Percentiles rank a stretch among this genome's conserved stretches.
Evolutionary conservation across 2,797 vertebrate genomes (phyloP).

Genomic region (Spizella passerina): DNA sequence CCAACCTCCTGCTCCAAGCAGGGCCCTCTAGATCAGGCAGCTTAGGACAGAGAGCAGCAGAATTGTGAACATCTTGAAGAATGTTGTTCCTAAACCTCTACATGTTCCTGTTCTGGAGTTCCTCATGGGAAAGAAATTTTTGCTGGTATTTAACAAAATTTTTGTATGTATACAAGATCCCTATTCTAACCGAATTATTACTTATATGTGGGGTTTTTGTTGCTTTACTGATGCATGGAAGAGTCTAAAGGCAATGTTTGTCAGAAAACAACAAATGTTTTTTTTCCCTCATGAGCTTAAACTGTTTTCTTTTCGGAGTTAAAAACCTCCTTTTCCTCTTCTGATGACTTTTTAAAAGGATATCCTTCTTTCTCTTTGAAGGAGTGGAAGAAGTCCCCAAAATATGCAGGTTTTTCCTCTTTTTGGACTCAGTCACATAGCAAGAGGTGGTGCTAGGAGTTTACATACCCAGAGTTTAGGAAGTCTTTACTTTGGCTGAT

Average conservation of each 20-base stretch:
- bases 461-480: not conserved
- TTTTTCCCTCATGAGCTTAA: not conserved
- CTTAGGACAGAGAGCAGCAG: not conserved
- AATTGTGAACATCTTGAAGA: not conserved
- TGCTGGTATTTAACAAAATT: not conserved
- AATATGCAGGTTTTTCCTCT: not conserved
- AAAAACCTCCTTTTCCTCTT: not conserved
- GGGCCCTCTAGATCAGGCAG: not conserved
- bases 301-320: not conserved
- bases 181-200: not conserved
- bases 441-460: not conserved
- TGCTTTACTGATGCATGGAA: not conserved
- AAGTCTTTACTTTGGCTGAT: not conserved
- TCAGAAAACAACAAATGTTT: not conserved
- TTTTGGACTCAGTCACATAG: not conserved
- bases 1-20: not conserved
- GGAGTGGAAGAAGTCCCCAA: not conserved
- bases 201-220: not conserved
- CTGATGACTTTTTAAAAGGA: fast-evolving
- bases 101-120: not conserved
- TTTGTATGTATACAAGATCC: not conserved
- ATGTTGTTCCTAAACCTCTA: not conserved
- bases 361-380: not conserved
- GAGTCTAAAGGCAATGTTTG: not conserved
- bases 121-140: not conserved